Percentiles rank a stretch among this genome's conserved stretches.
Evolutionary conservation across 2,888 invertebrate species (phyloP).

Genomic region (Callinectes sapidus): DNA sequence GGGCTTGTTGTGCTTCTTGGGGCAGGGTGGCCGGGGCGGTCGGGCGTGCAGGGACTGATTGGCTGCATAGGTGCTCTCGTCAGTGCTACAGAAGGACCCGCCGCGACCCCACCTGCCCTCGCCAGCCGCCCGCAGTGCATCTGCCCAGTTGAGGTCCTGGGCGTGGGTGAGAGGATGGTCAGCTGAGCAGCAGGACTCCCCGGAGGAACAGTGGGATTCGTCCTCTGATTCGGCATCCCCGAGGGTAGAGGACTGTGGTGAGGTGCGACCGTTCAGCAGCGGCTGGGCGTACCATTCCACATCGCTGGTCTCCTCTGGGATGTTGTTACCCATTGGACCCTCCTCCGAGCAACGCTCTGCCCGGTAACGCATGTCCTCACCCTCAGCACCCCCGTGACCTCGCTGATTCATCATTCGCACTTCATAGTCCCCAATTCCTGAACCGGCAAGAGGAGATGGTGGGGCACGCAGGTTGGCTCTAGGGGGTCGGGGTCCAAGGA

Average conservation of each 20-base stretch:
- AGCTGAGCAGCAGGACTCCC: constrained; percentile 65
- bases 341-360: constrained; percentile 32
- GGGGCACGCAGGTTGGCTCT: constrained; percentile 52
- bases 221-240: constrained; percentile 71
- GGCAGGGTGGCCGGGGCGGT: constrained; percentile 59
- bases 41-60: constrained; percentile 39
- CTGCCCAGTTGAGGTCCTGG: constrained; percentile 65
- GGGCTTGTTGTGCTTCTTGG: constrained; percentile 60
- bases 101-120: constrained; percentile 67
- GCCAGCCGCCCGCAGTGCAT: constrained; percentile 59
- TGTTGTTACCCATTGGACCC: constrained; percentile 40
- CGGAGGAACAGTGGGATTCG: constrained; percentile 64
- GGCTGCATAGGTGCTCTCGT: constrained; percentile 58
- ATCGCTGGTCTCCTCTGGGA: constrained; percentile 59
- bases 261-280: constrained; percentile 58
- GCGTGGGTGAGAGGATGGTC: constrained; percentile 60
- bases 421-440: constrained; percentile 46
- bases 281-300: constrained; percentile 67
- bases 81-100: constrained; percentile 60
- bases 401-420: constrained; percentile 48
- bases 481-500: constrained; percentile 61
- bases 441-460: constrained; percentile 54
- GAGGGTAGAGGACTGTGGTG: constrained; percentile 70
- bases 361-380: constrained; percentile 50
- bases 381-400: constrained; percentile 36